These are phyloP conservation scores for Orgyia antiqua DNA, from an alignment of 2,888 invertebrate genomes.

Conservation along the genomic window DNA sequence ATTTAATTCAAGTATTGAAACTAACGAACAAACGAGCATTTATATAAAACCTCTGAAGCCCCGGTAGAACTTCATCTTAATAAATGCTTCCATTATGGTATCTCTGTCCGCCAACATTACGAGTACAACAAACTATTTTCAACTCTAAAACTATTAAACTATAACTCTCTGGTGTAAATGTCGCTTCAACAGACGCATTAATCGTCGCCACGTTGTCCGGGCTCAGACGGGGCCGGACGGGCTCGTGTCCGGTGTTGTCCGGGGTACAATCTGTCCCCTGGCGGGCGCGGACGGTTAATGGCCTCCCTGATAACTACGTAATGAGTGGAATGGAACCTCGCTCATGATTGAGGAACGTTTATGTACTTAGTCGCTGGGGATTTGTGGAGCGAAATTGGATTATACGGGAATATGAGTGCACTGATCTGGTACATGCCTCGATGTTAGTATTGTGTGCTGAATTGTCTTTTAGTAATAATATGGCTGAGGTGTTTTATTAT, in stretches of 20 bases:
- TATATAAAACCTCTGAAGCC: too few relatives aligned
- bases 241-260: conserved; percentile 6
- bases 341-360: conserved; percentile 3
- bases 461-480: too few relatives aligned
- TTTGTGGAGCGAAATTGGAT: background rate
- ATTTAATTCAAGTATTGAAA: too few relatives aligned
- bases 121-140: too few relatives aligned
- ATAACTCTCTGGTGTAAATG: conserved; percentile 3
- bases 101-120: too few relatives aligned
- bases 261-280: conserved; percentile 7
- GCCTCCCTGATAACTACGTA: conserved; percentile 16
- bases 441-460: too few relatives aligned
- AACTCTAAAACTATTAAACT: background rate
- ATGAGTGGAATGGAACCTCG: conserved; percentile 8
- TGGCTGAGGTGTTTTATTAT: too few relatives aligned
- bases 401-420: background rate
- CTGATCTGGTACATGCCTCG: too few relatives aligned
- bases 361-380: conserved; percentile 1
- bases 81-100: too few relatives aligned
- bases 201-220: background rate
- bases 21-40: too few relatives aligned
- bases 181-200: conserved; percentile 2
- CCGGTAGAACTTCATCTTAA: too few relatives aligned
- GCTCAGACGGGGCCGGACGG: conserved; percentile 4
- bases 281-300: conserved; percentile 9